Evolutionary conservation across 2,113 vertebrate species (phyloP).

Genomic region (Myocastor coypus): DNA sequence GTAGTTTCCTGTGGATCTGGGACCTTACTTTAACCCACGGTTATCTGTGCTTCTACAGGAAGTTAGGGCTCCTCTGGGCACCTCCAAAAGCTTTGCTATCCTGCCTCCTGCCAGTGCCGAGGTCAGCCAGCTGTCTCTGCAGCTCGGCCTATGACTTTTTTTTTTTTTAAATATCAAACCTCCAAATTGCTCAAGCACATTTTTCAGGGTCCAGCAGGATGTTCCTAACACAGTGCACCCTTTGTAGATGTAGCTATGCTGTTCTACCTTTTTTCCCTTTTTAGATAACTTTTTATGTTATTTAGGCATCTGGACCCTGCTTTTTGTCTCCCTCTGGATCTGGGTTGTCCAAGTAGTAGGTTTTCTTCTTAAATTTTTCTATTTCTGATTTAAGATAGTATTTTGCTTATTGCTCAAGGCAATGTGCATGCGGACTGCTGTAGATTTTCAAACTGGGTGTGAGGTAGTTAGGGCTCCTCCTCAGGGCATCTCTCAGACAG

Average conservation of each 20-base stretch:
- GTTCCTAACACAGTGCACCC: background rate
- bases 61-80: background rate
- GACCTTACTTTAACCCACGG: background rate
- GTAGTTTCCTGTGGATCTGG: background rate
- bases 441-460: background rate
- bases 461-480: background rate
- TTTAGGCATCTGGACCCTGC: background rate
- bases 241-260: background rate
- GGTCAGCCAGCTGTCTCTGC: background rate
- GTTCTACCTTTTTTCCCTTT: background rate
- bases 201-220: background rate
- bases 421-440: background rate
- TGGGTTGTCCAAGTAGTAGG: background rate
- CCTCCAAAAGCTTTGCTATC: background rate
- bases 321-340: background rate
- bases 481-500: background rate
- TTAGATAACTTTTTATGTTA: background rate
- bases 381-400: background rate
- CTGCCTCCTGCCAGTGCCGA: background rate
- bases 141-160: background rate
- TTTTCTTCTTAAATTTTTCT: background rate
- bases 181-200: background rate
- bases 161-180: slow-evolving; percentile 17
- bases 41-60: background rate
- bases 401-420: background rate